These are phyloP conservation scores for Xenops minutus DNA, from an alignment of 2,797 vertebrate species.

Conservation along the genomic window DNA sequence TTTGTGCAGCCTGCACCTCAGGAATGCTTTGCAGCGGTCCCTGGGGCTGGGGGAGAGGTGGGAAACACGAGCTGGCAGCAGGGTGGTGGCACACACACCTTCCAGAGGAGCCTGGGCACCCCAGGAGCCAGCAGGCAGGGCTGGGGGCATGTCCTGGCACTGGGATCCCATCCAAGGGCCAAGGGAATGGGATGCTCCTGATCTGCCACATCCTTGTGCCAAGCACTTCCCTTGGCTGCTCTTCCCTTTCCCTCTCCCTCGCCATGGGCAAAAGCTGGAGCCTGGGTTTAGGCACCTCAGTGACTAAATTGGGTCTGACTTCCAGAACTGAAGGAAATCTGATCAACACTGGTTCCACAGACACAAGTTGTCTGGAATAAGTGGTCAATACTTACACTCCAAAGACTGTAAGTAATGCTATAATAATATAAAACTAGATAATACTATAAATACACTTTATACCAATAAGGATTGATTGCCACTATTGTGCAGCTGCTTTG, in stretches of 20 bases:
- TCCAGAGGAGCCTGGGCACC: not conserved
- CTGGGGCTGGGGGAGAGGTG: not conserved
- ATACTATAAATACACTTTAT: not conserved
- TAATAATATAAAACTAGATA: not conserved
- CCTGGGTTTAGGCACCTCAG: not conserved
- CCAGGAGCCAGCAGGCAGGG: not conserved
- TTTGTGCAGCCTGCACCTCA: too few relatives aligned
- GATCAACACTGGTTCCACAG: not conserved
- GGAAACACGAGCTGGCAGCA: not conserved
- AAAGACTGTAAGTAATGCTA: not conserved
- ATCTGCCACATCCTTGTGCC: not conserved
- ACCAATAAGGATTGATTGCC: not conserved
- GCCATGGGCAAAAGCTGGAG: not conserved
- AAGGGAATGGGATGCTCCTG: not conserved
- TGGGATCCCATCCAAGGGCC: not conserved
- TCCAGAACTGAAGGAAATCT: not conserved
- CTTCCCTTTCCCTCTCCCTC: not conserved
- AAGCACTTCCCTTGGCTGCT: not conserved
- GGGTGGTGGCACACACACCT: not conserved
- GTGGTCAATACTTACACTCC: not conserved
- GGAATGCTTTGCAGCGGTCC: not conserved
- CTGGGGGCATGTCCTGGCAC: not conserved
- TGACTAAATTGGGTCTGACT: not conserved
- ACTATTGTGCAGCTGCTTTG: not conserved
- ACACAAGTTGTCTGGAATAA: not conserved